Percentiles rank a stretch among this genome's conserved stretches.
phyloP scores from a whole-genome alignment of 2,888 invertebrate genomes.

The Vesta saturnalis region DNA sequence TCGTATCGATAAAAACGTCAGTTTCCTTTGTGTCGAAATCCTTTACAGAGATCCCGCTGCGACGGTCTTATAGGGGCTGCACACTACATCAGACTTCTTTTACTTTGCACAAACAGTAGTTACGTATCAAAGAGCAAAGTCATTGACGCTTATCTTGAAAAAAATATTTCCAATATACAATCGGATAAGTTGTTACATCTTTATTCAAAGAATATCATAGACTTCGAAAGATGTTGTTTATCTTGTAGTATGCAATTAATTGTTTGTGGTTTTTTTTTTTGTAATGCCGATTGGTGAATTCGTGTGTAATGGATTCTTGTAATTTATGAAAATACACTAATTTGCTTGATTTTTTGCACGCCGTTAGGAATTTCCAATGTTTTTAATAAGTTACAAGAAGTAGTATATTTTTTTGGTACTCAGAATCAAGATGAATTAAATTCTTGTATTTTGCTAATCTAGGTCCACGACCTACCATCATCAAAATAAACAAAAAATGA shows the following conservation, averaged over 20 bases:
- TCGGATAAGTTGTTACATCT: no score
- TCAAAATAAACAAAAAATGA: no score
- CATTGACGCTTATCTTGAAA: background rate
- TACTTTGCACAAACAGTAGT: background rate
- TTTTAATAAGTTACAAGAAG: background rate
- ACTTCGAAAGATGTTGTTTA: background rate
- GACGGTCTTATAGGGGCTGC: conserved; percentile 30
- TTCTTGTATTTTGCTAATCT: no score
- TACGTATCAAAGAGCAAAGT: background rate
- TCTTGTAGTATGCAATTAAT: background rate
- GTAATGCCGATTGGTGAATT: background rate
- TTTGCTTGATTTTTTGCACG: no score
- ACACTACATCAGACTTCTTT: background rate
- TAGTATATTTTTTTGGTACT: background rate
- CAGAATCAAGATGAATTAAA: no score
- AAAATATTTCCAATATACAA: conserved; percentile 1
- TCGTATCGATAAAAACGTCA: conserved; percentile 39
- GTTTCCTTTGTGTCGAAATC: conserved; percentile 39
- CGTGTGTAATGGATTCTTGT: background rate
- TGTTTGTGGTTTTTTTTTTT: background rate
- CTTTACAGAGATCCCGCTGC: conserved; percentile 32
- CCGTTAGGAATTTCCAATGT: background rate
- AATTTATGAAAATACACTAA: background rate
- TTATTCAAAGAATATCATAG: background rate
- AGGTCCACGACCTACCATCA: no score